Percentiles rank a stretch among this genome's conserved stretches.
Evolutionary conservation across 2,113 vertebrate genomes (phyloP).

Genomic region (Coryphaenoides rupestris): DNA sequence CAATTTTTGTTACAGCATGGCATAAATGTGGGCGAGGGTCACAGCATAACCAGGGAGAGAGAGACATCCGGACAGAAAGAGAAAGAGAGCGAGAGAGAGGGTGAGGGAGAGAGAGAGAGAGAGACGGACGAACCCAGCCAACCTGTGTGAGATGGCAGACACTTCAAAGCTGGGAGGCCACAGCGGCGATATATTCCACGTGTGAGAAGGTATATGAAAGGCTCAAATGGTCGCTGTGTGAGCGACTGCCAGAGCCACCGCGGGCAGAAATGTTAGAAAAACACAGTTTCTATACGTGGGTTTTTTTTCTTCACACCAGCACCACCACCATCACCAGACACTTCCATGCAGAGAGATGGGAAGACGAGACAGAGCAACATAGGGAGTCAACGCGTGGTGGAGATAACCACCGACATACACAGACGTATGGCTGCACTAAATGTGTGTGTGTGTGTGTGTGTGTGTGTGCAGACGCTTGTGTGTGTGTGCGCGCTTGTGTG

Average conservation of each 20-base stretch:
- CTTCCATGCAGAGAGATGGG: background rate
- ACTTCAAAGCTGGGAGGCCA: constrained; percentile 70
- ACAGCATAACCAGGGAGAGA: background rate
- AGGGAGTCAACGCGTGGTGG: constrained; percentile 33
- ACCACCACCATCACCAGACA: constrained; percentile 54
- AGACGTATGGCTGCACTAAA: constrained; percentile 11
- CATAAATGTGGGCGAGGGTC: constrained; percentile 40
- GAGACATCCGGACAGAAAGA: background rate
- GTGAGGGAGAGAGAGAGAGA: background rate
- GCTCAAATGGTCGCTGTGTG: constrained; percentile 70
- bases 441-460: constrained; percentile 9
- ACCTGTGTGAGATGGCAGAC: constrained; percentile 72
- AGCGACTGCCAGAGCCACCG: constrained; percentile 73
- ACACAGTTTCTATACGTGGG: constrained; percentile 14
- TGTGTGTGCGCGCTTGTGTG: background rate
- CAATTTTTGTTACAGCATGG: constrained; percentile 30
- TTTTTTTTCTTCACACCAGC: constrained; percentile 65
- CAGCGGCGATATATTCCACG: constrained; percentile 70
- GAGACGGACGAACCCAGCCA: constrained; percentile 50
- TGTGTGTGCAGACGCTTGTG: constrained; percentile 34
- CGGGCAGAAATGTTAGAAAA: constrained; percentile 75
- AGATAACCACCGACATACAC: constrained; percentile 37
- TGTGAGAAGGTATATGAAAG: constrained; percentile 72
- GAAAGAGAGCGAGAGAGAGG: background rate
- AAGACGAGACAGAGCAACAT: constrained; percentile 28